Conservation (phyloP, 2,797 vertebrate species). For the Crotalus adamanteus region DNA sequence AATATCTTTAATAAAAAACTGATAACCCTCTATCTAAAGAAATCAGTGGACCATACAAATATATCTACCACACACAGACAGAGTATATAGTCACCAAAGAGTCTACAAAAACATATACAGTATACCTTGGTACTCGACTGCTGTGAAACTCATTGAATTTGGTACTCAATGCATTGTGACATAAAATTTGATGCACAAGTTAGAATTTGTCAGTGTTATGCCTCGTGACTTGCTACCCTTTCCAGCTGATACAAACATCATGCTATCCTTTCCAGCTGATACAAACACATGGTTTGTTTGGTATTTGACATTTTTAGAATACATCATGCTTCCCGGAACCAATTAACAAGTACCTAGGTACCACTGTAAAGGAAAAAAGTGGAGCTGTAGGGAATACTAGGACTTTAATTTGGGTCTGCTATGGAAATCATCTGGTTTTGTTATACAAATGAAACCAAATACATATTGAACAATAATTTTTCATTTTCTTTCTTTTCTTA, state of each 20-base stretch:
- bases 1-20: not conserved
- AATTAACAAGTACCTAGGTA: not conserved
- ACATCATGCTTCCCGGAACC: rapidly evolving
- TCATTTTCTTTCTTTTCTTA: not conserved
- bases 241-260: not conserved
- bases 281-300: not conserved
- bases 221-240: not conserved
- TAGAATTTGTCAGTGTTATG: not conserved
- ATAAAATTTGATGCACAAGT: not conserved
- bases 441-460: not conserved
- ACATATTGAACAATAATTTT: not conserved
- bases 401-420: not conserved
- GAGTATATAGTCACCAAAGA: not conserved
- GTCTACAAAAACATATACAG: not conserved
- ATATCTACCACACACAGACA: too few species aligned
- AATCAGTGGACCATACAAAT: not conserved
- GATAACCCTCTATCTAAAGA: not conserved
- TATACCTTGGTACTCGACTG: not conserved
- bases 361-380: not conserved
- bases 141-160: not conserved
- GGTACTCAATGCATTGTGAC: not conserved
- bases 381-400: not conserved
- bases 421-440: not conserved
- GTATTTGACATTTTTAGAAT: not conserved
- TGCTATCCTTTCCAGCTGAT: too few species aligned